Evolutionary conservation across 92 coral and sea anemone species (phyloP).

Genomic region (Scolanthus callimorphus): DNA sequence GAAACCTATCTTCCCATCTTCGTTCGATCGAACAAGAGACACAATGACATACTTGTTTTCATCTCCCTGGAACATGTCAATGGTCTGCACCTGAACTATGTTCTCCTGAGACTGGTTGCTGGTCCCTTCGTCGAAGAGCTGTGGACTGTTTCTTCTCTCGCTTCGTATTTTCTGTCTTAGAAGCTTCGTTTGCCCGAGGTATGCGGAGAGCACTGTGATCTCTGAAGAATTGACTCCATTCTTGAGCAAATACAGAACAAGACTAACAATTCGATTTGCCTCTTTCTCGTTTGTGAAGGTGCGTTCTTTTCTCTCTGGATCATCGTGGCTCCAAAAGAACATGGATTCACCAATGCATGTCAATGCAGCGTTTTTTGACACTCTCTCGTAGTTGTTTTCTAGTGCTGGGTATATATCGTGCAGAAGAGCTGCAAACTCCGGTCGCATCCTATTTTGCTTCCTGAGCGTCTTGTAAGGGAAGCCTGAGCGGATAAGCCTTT

Average conservation of each 20-base stretch:
- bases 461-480: slow-evolving; percentile 16
- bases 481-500: slow-evolving; percentile 8
- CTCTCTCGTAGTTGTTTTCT: slow-evolving; percentile 10
- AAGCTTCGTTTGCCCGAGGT: slow-evolving; percentile 26
- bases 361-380: slow-evolving; percentile 2
- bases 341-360: slow-evolving; percentile 16
- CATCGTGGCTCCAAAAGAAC: slow-evolving; percentile 25
- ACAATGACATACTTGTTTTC: slow-evolving; percentile 9
- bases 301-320: slow-evolving; percentile 16
- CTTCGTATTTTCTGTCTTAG: slow-evolving; percentile 11
- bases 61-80: slow-evolving; percentile 8
- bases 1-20: slow-evolving; percentile 1
- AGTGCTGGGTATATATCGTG: slow-evolving; percentile 20
- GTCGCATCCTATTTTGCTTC: slow-evolving; percentile 34
- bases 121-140: background rate
- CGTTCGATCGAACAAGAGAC: slow-evolving; percentile 4
- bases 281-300: slow-evolving; percentile 18
- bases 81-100: slow-evolving; percentile 17
- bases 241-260: slow-evolving; percentile 22
- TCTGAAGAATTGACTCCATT: slow-evolving; percentile 19
- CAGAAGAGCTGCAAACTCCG: slow-evolving; percentile 25
- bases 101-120: background rate
- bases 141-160: background rate
- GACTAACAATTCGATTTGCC: slow-evolving; percentile 13
- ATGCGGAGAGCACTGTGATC: slow-evolving; percentile 23